Base-by-base conservation (phyloP, 2,113 vertebrate genomes). In the Hemiprocne comata region DNA sequence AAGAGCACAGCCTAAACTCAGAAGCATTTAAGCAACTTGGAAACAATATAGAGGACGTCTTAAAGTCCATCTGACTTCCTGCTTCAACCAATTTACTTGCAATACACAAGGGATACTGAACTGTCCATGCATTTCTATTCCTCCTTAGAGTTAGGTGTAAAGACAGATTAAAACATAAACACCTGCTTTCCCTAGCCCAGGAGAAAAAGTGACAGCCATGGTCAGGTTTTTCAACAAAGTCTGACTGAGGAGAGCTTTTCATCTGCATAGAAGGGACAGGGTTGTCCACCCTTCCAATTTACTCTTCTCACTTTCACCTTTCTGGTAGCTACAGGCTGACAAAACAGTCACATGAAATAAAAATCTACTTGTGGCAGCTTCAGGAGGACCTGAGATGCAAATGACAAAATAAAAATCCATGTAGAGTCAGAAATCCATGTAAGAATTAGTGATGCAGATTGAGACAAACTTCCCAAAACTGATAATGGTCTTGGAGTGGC, bases 51-150 rank as follows among this genome's bases (percentile, higher is more conserved):
- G 72, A 94, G 86, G 93, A 84, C 60, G 95, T 95, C 89, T 90
- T 71, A 17, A 89, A 95, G 93, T 94, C 90, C 73, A 81, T 76
- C 79, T 93, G 85, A 95, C 77, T 97, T 96, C 80, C 82, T 57
- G 57, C 82, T 94, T 97, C 92, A 97, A 86, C 70, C 80, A 73
- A 90, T 94, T 92, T 91, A 50, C 90, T 93, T 87, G 87, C 87
- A 74, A 31, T 76, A 84, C 88, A 51, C 58, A 81, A 62, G 33
- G 60, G 60, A 94, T 88, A 83, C 93, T 73, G 88, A 97, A 86
- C 48, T 11, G 25, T 46, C 40, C 26, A 8, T 34, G 25, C 62
- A 62, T 91, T 94, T 94, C 36, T 66, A 6, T 74, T 90, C 33
- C 58, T 89, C 42, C 26, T 62, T 34, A 71, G 40, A 94, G 17